These are phyloP conservation scores for Lanius ludovicianus DNA, from an alignment of 2,113 vertebrate genomes.

Conservation along the genomic window DNA sequence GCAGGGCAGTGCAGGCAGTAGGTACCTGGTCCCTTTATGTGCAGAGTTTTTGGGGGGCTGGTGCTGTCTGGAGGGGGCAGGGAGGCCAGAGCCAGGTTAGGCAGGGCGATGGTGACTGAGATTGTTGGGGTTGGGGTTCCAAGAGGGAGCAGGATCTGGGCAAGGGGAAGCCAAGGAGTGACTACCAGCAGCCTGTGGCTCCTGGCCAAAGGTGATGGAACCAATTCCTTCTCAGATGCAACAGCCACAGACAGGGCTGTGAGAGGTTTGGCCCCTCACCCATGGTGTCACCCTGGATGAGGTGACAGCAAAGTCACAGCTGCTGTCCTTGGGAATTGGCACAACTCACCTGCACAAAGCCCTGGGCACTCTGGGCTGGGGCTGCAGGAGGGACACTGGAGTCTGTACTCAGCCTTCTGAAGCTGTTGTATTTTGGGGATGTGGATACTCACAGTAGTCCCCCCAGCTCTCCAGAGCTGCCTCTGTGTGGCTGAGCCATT, in stretches of 20 bases:
- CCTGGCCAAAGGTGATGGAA: background rate
- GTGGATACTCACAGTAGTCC: background rate
- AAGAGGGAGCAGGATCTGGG: background rate
- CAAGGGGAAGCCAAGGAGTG: background rate
- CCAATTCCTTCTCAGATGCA: background rate
- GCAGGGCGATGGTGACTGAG: accelerated
- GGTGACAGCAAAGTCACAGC: background rate
- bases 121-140: accelerated
- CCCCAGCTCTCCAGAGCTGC: background rate
- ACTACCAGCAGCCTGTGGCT: background rate
- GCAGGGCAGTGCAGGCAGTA: accelerated
- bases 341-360: background rate
- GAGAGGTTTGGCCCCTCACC: background rate
- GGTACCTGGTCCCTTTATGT: background rate
- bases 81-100: background rate
- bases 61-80: background rate
- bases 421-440: background rate
- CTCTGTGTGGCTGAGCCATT: background rate
- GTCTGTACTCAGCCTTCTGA: background rate
- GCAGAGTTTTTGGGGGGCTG: background rate
- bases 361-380: background rate
- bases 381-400: background rate
- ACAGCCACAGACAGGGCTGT: background rate
- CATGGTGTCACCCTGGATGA: background rate
- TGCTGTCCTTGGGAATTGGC: background rate